Base-by-base conservation (phyloP, 2,888 invertebrate species). In the Drosophila ezoana region DNA sequence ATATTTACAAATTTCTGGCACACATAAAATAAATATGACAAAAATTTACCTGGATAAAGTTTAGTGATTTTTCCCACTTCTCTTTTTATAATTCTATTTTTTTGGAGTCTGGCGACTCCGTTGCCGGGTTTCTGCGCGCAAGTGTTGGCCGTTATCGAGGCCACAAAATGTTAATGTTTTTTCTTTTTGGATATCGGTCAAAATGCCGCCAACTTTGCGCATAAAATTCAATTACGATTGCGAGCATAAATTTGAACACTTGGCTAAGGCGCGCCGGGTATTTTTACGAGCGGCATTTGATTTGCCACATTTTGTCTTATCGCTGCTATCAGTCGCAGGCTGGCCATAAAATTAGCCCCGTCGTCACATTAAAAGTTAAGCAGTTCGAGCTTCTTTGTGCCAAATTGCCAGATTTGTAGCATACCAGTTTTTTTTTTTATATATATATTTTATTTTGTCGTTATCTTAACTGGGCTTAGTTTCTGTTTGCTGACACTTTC, bases 201-300 rank as follows among this genome's bases (percentile, higher is more conserved):
- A 69, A 72, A 51, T 35, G 18, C 58, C 62, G 53, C 43, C 61
- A 84, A 80, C 71, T 83, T 86, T 78, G 75, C 72, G 57, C 83
- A 83, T 89, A 72, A 87, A 88, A 87, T 87, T 87, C 81, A 87
- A 88, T 87, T 87, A 72, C 82, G 70, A 76, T 79, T 79, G 76
- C 60, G 53, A 32, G 61, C 72, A 81, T 80, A 76, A 81, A 88
- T 81, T 79, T 73, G 53, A 72, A 72, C 78, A 85, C 87, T 87
- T 77, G 68, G 61, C 28, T 0, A 28, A 28, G 28, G 28, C 28
- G 28, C 61, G 48, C 40, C 52, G 18, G 8, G 16, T 14, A 33
- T 43, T 72, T 72, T 76, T 69, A 77, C 64, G 76, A 77, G 61
- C 70, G n/a, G 56, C 52, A 48, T 69, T 73, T 76, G 70, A 73